Conservation (phyloP, 2,888 invertebrate species). For the Monopis laevigella region DNA sequence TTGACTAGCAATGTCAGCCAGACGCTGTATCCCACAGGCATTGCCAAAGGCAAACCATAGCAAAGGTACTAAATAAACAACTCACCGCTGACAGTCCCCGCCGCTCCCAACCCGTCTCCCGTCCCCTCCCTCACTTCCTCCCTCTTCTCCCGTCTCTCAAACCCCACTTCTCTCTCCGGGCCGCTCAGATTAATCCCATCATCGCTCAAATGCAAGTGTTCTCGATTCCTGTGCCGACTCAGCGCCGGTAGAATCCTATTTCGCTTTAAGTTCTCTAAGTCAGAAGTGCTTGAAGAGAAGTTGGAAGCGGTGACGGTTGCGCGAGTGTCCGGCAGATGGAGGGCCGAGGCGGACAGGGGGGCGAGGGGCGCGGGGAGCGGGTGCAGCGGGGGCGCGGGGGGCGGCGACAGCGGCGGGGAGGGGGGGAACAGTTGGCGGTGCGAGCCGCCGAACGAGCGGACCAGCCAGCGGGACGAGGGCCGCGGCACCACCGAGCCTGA, state of each 20-base stretch:
- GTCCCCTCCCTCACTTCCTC: constrained; percentile 26
- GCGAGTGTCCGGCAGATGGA: constrained; percentile 3
- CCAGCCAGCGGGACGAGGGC: constrained; percentile 7
- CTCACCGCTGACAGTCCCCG: constrained; percentile 10
- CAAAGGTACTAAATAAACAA: too few species aligned
- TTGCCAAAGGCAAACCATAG: too few species aligned
- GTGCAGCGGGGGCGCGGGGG: constrained; percentile 1
- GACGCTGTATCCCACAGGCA: too few species aligned
- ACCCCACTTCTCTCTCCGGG: background rate
- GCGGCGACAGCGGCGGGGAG: background rate
- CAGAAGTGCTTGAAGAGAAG: constrained; percentile 38
- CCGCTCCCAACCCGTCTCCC: constrained; percentile 27
- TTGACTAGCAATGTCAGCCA: too few species aligned
- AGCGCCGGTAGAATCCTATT: constrained; percentile 44
- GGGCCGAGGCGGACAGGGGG: too few species aligned
- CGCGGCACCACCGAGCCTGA: background rate
- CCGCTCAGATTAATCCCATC: constrained; percentile 32
- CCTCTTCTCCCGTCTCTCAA: background rate
- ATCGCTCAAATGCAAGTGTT: constrained; percentile 54
- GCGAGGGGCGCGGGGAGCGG: constrained; percentile 11
- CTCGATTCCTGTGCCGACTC: constrained; percentile 40
- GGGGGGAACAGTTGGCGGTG: constrained; percentile 20
- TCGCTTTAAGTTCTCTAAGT: constrained; percentile 42
- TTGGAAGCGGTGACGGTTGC: background rate
- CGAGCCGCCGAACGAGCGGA: too few species aligned